These are phyloP conservation scores for Caenorhabditis imperialis DNA, from an alignment of 2,888 invertebrate genomes.

Conservation along the genomic window DNA sequence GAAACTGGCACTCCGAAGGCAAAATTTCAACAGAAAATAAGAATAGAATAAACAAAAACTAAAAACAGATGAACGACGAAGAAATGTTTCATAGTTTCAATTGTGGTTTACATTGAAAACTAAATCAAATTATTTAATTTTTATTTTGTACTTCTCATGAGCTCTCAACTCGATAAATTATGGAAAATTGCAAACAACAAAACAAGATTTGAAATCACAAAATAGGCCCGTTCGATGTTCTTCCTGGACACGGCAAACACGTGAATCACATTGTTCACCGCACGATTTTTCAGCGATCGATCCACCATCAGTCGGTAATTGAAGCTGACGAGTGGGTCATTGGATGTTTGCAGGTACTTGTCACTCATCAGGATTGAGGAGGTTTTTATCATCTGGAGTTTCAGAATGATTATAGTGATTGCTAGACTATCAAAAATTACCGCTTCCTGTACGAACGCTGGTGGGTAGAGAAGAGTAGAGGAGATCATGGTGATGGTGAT, in stretches of 20 bases:
- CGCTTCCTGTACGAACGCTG: conserved; percentile 29
- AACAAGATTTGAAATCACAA: too few relatives aligned
- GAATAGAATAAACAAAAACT: too few relatives aligned
- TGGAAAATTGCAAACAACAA: too few relatives aligned
- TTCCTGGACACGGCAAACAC: conserved; percentile 9
- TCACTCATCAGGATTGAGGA: conserved; percentile 23
- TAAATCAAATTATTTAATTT: too few relatives aligned
- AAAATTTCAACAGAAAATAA: too few relatives aligned
- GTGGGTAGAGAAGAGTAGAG: conserved; percentile 24
- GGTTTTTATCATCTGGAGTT: conserved; percentile 23
- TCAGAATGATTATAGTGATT: not conserved
- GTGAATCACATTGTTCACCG: conserved; percentile 4
- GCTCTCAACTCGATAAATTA: too few relatives aligned
- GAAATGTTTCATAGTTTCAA: too few relatives aligned
- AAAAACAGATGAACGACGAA: too few relatives aligned
- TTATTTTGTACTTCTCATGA: too few relatives aligned
- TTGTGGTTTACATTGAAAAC: too few relatives aligned
- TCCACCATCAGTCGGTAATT: conserved; percentile 43
- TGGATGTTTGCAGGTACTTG: conserved; percentile 7
- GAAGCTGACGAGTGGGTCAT: conserved; percentile 2
- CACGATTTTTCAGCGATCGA: conserved; percentile 15
- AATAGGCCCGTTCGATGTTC: conserved; percentile 26
- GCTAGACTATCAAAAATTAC: not conserved
- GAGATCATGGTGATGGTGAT: conserved; percentile 9
- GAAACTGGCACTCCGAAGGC: too few relatives aligned